These are phyloP conservation scores for Labeo calbasu DNA, from an alignment of 2,797 vertebrate genomes.

Conservation along the genomic window DNA sequence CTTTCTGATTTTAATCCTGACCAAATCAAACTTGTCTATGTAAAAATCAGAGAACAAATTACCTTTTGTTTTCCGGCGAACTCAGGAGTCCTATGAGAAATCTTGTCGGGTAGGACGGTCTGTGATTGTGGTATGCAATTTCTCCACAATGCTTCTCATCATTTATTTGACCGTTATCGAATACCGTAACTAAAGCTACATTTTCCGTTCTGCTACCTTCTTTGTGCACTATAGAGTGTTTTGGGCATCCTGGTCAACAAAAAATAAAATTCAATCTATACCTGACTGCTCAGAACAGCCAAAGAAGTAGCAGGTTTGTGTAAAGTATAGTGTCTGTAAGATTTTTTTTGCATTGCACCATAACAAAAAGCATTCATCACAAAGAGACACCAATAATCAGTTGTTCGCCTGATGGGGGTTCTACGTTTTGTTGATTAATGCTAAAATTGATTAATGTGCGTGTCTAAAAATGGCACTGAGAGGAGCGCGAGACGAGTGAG, in stretches of 20 bases:
- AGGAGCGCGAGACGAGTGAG: neutral
- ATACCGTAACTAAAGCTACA: neutral
- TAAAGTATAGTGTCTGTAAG: too few relatives aligned
- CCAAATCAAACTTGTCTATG: neutral
- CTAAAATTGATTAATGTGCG: slow-evolving; percentile 15
- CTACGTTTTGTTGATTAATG: slow-evolving; percentile 25
- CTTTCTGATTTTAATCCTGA: neutral
- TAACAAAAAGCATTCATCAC: slow-evolving; percentile 2
- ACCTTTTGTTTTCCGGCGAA: neutral
- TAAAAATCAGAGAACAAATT: neutral
- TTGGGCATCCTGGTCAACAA: neutral
- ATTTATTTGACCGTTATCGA: slow-evolving; percentile 8
- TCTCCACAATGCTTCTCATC: neutral
- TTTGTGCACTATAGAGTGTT: neutral
- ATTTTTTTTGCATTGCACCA: neutral
- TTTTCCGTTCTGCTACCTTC: neutral
- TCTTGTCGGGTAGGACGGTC: neutral
- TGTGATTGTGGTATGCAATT: neutral
- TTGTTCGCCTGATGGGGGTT: slow-evolving; percentile 4
- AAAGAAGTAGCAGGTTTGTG: neutral
- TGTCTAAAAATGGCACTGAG: slow-evolving; percentile 11
- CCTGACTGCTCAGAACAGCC: neutral
- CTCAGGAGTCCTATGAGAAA: neutral
- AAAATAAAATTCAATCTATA: neutral
- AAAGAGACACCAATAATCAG: neutral